A percentile compares a stretch with the other conserved stretches of the same genome.
Evolutionary conservation across 2,797 vertebrate species (phyloP).

Genomic region (Phylloscopus collybita): DNA sequence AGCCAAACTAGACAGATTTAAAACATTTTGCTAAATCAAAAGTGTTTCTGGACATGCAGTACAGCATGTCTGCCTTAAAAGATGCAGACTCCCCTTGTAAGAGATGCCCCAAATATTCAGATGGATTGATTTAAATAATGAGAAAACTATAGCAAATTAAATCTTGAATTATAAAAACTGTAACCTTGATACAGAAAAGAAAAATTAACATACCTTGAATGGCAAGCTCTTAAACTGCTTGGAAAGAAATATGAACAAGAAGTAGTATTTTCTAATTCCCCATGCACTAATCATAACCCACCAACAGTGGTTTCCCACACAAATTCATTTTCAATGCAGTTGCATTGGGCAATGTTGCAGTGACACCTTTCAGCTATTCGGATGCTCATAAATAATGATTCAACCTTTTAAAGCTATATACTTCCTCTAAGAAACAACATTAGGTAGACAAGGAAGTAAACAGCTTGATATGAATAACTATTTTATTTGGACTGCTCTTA

Average conservation of each 20-base stretch:
- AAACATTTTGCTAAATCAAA: neutral
- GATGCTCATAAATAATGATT: neutral
- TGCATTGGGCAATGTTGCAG: neutral
- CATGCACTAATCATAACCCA: neutral
- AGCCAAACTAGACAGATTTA: neutral
- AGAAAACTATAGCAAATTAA: neutral
- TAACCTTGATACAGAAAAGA: neutral
- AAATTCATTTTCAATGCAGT: neutral
- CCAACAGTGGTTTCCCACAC: neutral
- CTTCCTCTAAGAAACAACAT: neutral
- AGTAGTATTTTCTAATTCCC: neutral
- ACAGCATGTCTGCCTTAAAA: neutral
- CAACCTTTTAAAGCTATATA: neutral
- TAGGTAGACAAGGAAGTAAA: neutral
- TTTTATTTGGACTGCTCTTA: neutral
- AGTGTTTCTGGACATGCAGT: neutral
- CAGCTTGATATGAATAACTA: neutral
- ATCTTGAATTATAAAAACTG: neutral
- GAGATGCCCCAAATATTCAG: neutral
- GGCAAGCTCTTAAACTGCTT: neutral
- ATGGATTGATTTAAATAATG: neutral
- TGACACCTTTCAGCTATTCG: neutral
- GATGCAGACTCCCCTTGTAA: neutral
- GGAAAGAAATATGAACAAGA: neutral
- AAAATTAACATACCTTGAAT: neutral